A percentile compares a stretch with the other conserved stretches of the same genome.
These are phyloP conservation scores for Sphinx pinastri DNA, from an alignment of 2,888 invertebrate species.

Conservation along the genomic window DNA sequence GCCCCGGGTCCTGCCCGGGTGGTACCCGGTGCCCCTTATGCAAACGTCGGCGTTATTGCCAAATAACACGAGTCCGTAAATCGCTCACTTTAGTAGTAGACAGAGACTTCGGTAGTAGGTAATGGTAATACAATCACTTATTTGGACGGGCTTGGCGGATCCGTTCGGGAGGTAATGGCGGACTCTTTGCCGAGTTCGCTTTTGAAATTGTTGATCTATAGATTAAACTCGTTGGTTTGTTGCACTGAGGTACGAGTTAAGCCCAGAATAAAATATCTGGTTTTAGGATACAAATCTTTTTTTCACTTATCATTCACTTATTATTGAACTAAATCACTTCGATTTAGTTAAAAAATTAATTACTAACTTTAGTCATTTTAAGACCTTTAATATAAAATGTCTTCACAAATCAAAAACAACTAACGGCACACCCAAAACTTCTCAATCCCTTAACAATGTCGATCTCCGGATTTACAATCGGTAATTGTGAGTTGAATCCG, in stretches of 20 bases:
- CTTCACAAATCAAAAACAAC: not conserved
- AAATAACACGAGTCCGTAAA: constrained; percentile 71
- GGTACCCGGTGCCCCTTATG: constrained; percentile 33
- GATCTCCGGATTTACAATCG: constrained; percentile 68
- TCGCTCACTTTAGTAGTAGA: constrained; percentile 52
- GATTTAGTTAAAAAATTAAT: too few species aligned
- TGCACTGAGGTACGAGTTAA: not conserved
- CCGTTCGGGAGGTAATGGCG: constrained; percentile 4
- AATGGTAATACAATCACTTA: constrained; percentile 19
- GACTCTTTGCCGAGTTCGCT: constrained; percentile 32
- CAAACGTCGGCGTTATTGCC: constrained; percentile 57
- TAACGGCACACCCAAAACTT: constrained; percentile 44
- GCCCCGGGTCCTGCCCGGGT: constrained; percentile 28
- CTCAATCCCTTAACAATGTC: constrained; percentile 80
- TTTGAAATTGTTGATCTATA: not conserved
- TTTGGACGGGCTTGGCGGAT: constrained; percentile 12
- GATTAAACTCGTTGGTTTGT: not conserved
- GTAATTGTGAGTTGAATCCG: constrained; percentile 75
- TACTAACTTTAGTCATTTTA: too few species aligned
- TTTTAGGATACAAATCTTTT: too few species aligned
- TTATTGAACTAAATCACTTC: too few species aligned
- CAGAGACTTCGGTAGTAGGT: not conserved
- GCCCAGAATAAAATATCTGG: too few species aligned
- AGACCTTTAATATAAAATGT: too few species aligned
- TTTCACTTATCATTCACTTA: too few species aligned